Percentiles rank a stretch among this genome's conserved stretches.
phyloP scores from a whole-genome alignment of 2,113 vertebrate species.

The Phylloscopus trochiloides region DNA sequence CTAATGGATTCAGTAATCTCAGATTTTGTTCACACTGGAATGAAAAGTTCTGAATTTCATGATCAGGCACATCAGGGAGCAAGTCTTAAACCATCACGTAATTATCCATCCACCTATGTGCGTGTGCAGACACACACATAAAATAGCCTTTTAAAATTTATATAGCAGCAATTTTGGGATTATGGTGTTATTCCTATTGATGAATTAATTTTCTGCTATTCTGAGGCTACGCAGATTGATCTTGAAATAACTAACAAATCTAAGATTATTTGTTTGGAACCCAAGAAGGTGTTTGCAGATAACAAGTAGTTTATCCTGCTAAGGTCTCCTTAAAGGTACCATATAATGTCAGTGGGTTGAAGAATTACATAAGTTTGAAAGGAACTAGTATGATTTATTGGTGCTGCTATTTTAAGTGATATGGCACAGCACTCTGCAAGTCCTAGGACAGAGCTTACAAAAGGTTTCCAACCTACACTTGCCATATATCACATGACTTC shows the following conservation, averaged over 20 bases:
- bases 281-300: conserved; percentile 41
- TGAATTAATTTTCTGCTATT: conserved; percentile 66
- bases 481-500: not conserved
- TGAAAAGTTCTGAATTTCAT: not conserved
- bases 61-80: not conserved
- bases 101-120: not conserved
- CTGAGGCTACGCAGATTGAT: conserved; percentile 46
- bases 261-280: conserved; percentile 57
- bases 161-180: conserved; percentile 1
- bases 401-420: not conserved
- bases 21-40: not conserved
- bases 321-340: conserved; percentile 70
- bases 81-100: not conserved
- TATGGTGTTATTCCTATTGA: conserved; percentile 40
- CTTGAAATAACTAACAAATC: conserved; percentile 50
- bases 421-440: not conserved
- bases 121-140: fast-evolving
- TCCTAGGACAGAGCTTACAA: not conserved
- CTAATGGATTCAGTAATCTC: not conserved
- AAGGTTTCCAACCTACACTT: not conserved
- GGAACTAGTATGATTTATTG: conserved; percentile 1
- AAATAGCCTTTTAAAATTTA: not conserved
- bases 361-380: conserved; percentile 64
- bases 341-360: conserved; percentile 64
- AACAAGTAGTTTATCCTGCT: conserved; percentile 65